Conservation (phyloP, 2,888 invertebrate genomes). For the Philereme vetulata region DNA sequence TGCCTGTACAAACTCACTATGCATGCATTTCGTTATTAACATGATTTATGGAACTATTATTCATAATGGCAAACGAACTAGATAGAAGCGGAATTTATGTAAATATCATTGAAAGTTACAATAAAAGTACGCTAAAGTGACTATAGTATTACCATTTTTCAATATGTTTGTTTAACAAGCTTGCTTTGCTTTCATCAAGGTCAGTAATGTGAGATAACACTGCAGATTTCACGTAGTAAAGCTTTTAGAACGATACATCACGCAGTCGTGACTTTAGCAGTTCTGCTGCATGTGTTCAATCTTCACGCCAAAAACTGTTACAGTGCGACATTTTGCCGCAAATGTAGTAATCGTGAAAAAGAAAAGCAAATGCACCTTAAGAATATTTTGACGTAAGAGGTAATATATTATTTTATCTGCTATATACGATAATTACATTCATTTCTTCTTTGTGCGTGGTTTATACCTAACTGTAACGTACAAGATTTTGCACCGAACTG, state of each 20-base stretch:
- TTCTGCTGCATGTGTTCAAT: not conserved
- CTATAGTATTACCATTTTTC: constrained; percentile 24
- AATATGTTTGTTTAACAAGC: constrained; percentile 26
- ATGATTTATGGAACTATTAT: constrained; percentile 43
- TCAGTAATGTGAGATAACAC: not conserved
- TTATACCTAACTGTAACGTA: not conserved
- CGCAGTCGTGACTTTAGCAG: not conserved
- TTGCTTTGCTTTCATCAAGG: constrained; percentile 3
- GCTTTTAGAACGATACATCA: not conserved
- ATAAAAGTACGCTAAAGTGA: constrained; percentile 36
- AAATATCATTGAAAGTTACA: constrained; percentile 36
- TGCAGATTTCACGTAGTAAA: not conserved
- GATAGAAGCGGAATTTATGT: constrained; percentile 38
- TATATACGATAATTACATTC: too few relatives aligned
- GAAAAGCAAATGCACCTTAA: too few relatives aligned
- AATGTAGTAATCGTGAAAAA: too few relatives aligned
- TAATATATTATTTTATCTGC: too few relatives aligned
- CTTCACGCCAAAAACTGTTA: not conserved
- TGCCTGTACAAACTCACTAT: constrained; percentile 38
- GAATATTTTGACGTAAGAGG: too few relatives aligned
- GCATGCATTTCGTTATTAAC: constrained; percentile 37
- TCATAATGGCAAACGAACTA: constrained; percentile 39
- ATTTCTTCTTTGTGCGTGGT: not conserved
- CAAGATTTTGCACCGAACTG: not conserved
- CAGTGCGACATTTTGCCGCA: too few relatives aligned